Percentiles rank a stretch among this genome's conserved stretches.
Conservation (phyloP, 2,888 invertebrate species). For the Pterostichus niger region DNA sequence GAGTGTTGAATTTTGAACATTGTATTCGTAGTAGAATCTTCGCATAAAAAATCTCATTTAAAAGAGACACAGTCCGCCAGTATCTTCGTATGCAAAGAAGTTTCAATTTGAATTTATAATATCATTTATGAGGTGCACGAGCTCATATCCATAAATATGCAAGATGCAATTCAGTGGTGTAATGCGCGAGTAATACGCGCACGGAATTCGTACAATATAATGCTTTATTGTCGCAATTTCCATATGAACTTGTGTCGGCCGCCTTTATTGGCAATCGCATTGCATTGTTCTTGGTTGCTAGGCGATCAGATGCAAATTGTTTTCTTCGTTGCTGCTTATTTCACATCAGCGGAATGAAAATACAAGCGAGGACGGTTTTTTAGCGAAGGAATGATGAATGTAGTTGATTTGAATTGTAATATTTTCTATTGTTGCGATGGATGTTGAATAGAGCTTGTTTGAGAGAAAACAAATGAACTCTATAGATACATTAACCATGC, state of each 20-base stretch:
- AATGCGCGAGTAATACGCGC: slow-evolving; percentile 50
- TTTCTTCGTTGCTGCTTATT: neutral
- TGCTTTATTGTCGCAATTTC: slow-evolving; percentile 48
- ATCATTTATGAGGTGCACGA: slow-evolving; percentile 53
- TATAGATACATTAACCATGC: too few relatives aligned
- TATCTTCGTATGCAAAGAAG: slow-evolving; percentile 27
- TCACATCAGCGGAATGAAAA: neutral
- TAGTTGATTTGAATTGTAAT: slow-evolving; percentile 12
- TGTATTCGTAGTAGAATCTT: too few relatives aligned
- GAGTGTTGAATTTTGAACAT: too few relatives aligned
- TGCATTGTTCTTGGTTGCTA: slow-evolving; percentile 11
- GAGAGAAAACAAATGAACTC: too few relatives aligned
- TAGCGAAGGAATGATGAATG: neutral
- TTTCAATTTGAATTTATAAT: slow-evolving; percentile 54
- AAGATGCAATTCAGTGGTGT: slow-evolving; percentile 15
- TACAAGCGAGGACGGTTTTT: neutral
- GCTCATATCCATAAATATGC: slow-evolving; percentile 52
- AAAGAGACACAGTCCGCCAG: too few relatives aligned
- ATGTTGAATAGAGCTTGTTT: neutral
- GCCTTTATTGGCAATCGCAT: slow-evolving; percentile 43
- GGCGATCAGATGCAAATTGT: slow-evolving; percentile 51
- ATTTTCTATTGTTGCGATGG: neutral
- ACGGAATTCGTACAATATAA: slow-evolving; percentile 52
- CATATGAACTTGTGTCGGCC: slow-evolving; percentile 41
- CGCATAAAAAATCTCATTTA: too few relatives aligned